Conservation (phyloP, 2,888 invertebrate species). For the Metopia argyrocephala region DNA sequence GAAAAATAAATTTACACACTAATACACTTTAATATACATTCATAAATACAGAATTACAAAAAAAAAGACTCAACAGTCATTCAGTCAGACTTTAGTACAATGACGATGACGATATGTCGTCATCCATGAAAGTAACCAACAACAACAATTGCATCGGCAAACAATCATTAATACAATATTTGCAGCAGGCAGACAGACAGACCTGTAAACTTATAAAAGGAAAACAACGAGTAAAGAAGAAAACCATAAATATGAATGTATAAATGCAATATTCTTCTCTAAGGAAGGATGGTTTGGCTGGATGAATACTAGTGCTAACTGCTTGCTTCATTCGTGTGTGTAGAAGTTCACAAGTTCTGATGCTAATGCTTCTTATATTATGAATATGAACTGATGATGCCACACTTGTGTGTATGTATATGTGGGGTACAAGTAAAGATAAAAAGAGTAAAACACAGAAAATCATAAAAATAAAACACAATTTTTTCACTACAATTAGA, state of each 20-base stretch:
- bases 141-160: not conserved
- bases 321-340: conserved; percentile 22
- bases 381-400: not conserved
- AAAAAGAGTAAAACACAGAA: conserved; percentile 14
- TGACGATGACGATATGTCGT: not conserved
- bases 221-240: not conserved
- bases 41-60: not conserved
- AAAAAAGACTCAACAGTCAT: not conserved
- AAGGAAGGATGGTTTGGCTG: conserved; percentile 23
- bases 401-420: not conserved
- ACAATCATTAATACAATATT: conserved; percentile 17
- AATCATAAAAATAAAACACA: not conserved
- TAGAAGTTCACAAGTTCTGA: conserved; percentile 9
- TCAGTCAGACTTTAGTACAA: not conserved
- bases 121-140: not conserved
- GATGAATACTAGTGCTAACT: conserved; percentile 14
- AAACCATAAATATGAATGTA: not conserved
- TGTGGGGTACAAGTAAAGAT: conserved; percentile 6
- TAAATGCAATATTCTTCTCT: conserved; percentile 30
- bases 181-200: not conserved
- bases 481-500: conserved; percentile 26
- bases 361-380: not conserved
- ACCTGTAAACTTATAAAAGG: not conserved
- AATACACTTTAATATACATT: not conserved
- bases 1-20: not conserved